phyloP scores from a whole-genome alignment of 2,888 invertebrate genomes.

The Agriotes lineatus region DNA sequence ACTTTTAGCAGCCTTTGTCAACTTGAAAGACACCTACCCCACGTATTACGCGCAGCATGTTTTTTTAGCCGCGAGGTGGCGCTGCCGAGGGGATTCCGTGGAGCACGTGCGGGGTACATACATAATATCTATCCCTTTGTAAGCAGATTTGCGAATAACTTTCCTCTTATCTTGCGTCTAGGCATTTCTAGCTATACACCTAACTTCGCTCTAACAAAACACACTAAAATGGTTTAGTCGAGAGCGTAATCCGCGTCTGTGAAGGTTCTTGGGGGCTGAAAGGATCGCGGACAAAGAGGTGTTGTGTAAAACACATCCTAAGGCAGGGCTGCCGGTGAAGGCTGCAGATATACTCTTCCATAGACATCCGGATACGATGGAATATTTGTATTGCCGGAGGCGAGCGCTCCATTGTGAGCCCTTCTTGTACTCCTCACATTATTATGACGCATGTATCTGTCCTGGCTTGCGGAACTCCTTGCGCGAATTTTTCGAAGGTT shows the following conservation, averaged over 20 bases:
- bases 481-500: slow-evolving; percentile 18
- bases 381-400: slow-evolving; percentile 38
- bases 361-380: slow-evolving; percentile 30
- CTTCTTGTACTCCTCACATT: slow-evolving; percentile 31
- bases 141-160: slow-evolving; percentile 39
- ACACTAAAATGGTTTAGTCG: slow-evolving; percentile 35
- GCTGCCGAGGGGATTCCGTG: no score
- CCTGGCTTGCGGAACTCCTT: slow-evolving; percentile 2
- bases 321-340: slow-evolving; percentile 37
- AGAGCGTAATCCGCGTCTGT: slow-evolving; percentile 36
- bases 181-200: slow-evolving; percentile 39
- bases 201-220: slow-evolving; percentile 39
- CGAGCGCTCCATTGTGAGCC: slow-evolving; percentile 25
- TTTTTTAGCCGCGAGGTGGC: neutral
- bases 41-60: neutral
- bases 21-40: neutral
- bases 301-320: slow-evolving; percentile 43
- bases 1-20: neutral
- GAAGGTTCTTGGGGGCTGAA: slow-evolving; percentile 38
- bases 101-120: neutral
- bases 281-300: slow-evolving; percentile 38
- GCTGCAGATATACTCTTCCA: slow-evolving; percentile 32
- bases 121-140: slow-evolving; percentile 39
- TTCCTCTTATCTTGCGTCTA: slow-evolving; percentile 36
- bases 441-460: slow-evolving; percentile 34